Evolutionary conservation across 2,113 vertebrate species (phyloP), one percentile per base, ranked within the genome.

Genomic region (Atlantisia rogersi): DNA sequence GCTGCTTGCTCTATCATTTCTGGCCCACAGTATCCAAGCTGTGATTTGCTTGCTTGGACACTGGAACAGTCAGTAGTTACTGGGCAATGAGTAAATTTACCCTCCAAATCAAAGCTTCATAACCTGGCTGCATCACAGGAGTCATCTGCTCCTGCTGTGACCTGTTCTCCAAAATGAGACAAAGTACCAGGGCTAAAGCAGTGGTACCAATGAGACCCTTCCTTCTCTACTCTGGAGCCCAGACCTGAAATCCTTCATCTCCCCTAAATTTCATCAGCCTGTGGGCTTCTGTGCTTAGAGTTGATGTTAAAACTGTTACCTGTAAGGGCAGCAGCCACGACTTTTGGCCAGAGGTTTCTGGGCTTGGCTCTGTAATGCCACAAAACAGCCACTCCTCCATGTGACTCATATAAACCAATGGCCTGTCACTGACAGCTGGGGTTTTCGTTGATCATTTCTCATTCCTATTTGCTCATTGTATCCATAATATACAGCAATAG

Each of bases 1-100:
- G 86, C 74, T 91, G 91, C 32, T 79, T 79, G 65, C 42, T 89
- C 77, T 64, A 8, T 29, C 73, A 52, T 92, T 94, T 86, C 83
- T 91, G 86, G 53, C 52, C 48, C 3, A 3, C 40, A 55, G n/a
- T 26, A 65, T 50, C 68, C 59, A 37, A 62, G 56, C 3, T 82
- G 39, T 15, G 78, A 89, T 44, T 73, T 0, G 0, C 32, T 64
- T 18, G 29, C 52, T 42, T 18, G 59, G 50, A 64, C 22, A 35
- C 5, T 65, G 55, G 55, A 73, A 60, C 59, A 53, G 40, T 31
- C 68, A 88, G 70, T 13, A 73, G 39, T 67, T 52, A 70, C n/a
- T 29, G 15, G 60, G 44, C 71, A 46, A 78, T 19, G 25, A 18
- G 17, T 52, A 68, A 35, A 60, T 68, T 48, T 55, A 70, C 32